Evolutionary conservation across 37 sponge, comb jelly and placozoan species (phyloP).

Genomic region (Haliclona indistincta): DNA sequence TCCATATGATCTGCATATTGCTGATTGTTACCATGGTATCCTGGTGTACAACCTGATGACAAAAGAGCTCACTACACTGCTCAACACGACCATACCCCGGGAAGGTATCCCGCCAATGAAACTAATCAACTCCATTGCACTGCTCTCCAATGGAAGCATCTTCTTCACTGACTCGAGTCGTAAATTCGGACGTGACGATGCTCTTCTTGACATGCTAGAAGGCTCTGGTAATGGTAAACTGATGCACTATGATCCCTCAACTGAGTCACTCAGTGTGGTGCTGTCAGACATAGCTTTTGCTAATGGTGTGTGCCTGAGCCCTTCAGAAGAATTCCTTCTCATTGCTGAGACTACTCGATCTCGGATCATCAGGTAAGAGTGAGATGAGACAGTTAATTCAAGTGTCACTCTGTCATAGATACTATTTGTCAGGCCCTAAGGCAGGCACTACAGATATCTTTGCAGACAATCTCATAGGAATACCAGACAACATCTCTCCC

Average conservation of each 20-base stretch:
- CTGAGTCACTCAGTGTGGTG: conserved; percentile 23
- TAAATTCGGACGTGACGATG: conserved; percentile 40
- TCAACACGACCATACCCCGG: not conserved
- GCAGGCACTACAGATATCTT: conserved; percentile 71
- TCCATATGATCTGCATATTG: conserved; percentile 44
- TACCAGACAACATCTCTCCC: conserved; percentile 84
- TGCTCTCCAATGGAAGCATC: conserved; percentile 62
- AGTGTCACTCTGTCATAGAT: too few species aligned
- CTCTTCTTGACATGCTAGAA: conserved; percentile 50
- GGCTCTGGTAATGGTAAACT: conserved; percentile 61
- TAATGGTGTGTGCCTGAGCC: conserved; percentile 69
- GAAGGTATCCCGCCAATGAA: conserved; percentile 1
- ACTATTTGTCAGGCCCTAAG: conserved; percentile 44
- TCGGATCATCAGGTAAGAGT: conserved; percentile 65
- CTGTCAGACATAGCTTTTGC: conserved; percentile 61
- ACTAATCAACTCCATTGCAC: conserved; percentile 45
- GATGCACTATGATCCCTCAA: conserved; percentile 52
- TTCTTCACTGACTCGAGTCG: conserved; percentile 69
- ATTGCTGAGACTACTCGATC: conserved; percentile 72
- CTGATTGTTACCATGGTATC: conserved; percentile 64
- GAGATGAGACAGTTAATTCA: too few species aligned
- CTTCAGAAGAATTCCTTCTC: conserved; percentile 53
- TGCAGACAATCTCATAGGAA: conserved; percentile 67
- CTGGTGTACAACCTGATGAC: conserved; percentile 30
- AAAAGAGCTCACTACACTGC: conserved; percentile 12